Base-by-base conservation (phyloP, 2,797 vertebrate species). In the Malacoctenus gilli region DNA sequence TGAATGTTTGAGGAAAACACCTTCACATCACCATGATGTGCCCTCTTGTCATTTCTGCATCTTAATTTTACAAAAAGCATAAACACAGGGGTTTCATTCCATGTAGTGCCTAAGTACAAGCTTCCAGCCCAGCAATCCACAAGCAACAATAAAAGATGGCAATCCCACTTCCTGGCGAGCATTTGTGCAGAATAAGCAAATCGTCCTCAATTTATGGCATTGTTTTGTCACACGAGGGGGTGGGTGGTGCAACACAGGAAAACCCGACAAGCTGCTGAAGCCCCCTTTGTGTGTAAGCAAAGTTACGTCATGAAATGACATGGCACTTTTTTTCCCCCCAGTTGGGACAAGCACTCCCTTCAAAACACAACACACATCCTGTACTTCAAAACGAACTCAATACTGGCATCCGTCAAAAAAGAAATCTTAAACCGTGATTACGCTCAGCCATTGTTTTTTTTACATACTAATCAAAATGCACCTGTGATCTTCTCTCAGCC, bases 211-310 rank as follows among this genome's bases (percentile, higher is more conserved):
- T 79, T 62, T 60, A 18, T 11, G 60, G 67, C 57, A 53, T 43
- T 53, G 25, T 46, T 25, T 46, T 40, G 25, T 54, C 44, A 34
- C 72, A 72, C n/a, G 70, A 46, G 46, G 70, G 56, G 39, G 46
- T 5, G 7, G 34, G 46, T 10, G 42, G 44, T 60, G 56, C 8
- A 52, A 30, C 39, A 54, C 32, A 57, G 57, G 64, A 68, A 56
- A 62, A 68, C 34, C 57, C 72, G 68, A 68, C 60, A 66, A 56
- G 48, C 41, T 54, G 34, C 52, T 63, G 52, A 57, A 53, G 51
- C 61, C 7, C 31, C 43, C 25, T 82, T 53, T 71, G 44, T 68
- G 60, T 47, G 48, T 77, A 1, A 3, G 18, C 48, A 47, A 21
- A 20, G 50, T 68, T 58, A 53, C 23, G 60, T 37, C 16, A 39